A percentile compares a stretch with the other conserved stretches of the same genome.
phyloP scores from a whole-genome alignment of 2,113 vertebrate species.

The Capreolus pygargus region DNA sequence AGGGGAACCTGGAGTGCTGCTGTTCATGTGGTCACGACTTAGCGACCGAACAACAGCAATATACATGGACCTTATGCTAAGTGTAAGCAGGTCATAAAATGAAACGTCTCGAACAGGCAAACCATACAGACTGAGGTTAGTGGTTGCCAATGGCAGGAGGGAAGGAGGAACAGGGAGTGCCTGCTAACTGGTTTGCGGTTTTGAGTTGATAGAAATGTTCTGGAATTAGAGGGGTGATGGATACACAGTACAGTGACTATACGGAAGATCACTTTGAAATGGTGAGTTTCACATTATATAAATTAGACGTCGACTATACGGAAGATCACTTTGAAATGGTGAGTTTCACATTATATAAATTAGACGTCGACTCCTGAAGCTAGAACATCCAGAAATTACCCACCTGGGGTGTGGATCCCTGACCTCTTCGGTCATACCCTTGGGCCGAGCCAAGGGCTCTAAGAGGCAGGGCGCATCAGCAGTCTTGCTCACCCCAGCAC shows the following conservation, averaged over 20 bases:
- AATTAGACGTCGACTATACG: neutral
- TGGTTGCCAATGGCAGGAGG: too few relatives aligned
- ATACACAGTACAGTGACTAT: neutral
- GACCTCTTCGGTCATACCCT: neutral
- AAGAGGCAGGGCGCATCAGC: neutral
- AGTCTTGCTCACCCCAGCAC: neutral
- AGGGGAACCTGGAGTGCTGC: neutral
- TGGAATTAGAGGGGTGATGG: neutral
- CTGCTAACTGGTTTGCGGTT: neutral
- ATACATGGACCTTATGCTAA: neutral
- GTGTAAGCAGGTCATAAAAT: neutral
- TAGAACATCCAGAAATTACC: neutral
- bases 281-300: neutral
- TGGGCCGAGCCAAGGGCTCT: fast-evolving
- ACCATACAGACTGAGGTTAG: neutral
- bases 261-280: neutral
- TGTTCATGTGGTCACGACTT: neutral
- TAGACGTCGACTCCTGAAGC: neutral
- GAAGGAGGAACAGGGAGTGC: neutral
- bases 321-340: neutral
- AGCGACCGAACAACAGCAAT: neutral
- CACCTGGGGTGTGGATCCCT: neutral
- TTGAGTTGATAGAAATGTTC: neutral
- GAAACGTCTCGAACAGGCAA: neutral
- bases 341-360: neutral